A percentile compares a stretch with the other conserved stretches of the same genome.
Evolutionary conservation across 2,113 vertebrate genomes (phyloP).

Genomic region (Cettia cetti): DNA sequence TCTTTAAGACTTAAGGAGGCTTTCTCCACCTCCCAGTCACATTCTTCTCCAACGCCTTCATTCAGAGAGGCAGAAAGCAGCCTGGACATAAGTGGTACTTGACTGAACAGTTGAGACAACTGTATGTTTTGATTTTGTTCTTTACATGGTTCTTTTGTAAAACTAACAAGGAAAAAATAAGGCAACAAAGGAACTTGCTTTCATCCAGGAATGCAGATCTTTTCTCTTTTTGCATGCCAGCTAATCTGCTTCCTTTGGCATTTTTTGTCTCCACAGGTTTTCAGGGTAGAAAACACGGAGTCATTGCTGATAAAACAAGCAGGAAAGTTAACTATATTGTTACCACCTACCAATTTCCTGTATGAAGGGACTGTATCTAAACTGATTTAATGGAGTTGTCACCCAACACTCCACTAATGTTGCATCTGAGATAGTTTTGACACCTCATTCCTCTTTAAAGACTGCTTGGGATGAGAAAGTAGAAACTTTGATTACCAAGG

Average conservation of each 20-base stretch:
- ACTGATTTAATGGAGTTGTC: accelerated
- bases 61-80: not conserved
- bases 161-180: not conserved
- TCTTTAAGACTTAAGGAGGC: not conserved
- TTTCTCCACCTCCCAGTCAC: not conserved
- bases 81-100: not conserved
- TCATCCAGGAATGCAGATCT: not conserved
- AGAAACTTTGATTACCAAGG: not conserved
- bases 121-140: not conserved
- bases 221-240: not conserved
- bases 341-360: not conserved
- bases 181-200: not conserved
- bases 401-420: not conserved
- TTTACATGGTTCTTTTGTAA: not conserved
- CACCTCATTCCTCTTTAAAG: not conserved
- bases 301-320: not conserved
- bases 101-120: not conserved
- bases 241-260: not conserved
- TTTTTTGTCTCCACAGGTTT: not conserved
- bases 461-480: not conserved
- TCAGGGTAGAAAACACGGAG: not conserved
- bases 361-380: not conserved
- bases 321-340: not conserved
- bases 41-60: not conserved
- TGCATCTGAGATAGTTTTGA: not conserved